A percentile compares a stretch with the other conserved stretches of the same genome.
Evolutionary conservation across 2,113 vertebrate genomes (phyloP).

Genomic region (Archocentrus centrarchus): DNA sequence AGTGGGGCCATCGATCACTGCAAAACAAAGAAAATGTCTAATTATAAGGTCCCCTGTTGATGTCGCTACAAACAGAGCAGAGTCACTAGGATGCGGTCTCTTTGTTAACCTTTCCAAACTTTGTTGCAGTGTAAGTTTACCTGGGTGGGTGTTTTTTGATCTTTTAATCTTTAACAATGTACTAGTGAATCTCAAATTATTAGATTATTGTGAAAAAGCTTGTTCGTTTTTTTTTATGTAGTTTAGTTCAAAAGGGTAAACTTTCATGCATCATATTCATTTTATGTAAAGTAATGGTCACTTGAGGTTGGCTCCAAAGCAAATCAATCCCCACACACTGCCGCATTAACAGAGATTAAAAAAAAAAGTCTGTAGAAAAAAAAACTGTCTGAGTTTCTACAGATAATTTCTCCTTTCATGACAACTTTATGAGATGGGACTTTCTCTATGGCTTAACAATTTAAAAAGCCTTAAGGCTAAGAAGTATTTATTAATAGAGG

Average conservation of each 20-base stretch:
- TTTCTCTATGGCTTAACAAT: not conserved
- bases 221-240: not conserved
- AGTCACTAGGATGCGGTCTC: not conserved
- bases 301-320: not conserved
- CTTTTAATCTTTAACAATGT: not conserved
- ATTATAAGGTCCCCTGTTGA: not conserved
- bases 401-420: not conserved
- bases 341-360: not conserved
- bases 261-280: not conserved
- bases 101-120: not conserved
- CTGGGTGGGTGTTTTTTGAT: not conserved
- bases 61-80: not conserved
- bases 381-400: not conserved
- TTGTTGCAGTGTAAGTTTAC: not conserved
- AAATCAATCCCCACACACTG: not conserved
- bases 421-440: not conserved
- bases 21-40: not conserved
- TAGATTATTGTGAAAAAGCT: not conserved
- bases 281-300: not conserved
- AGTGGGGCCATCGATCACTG: conserved; percentile 93
- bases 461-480: not conserved
- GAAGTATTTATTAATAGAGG: not conserved
- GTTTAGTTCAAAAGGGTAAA: not conserved
- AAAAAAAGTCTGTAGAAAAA: not conserved
- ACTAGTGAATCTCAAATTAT: not conserved